Percentiles rank a stretch among this genome's conserved stretches.
phyloP scores from a whole-genome alignment of 37 sponge, comb jelly and placozoan genomes.

The Chondrilla cf. caribensis region DNA sequence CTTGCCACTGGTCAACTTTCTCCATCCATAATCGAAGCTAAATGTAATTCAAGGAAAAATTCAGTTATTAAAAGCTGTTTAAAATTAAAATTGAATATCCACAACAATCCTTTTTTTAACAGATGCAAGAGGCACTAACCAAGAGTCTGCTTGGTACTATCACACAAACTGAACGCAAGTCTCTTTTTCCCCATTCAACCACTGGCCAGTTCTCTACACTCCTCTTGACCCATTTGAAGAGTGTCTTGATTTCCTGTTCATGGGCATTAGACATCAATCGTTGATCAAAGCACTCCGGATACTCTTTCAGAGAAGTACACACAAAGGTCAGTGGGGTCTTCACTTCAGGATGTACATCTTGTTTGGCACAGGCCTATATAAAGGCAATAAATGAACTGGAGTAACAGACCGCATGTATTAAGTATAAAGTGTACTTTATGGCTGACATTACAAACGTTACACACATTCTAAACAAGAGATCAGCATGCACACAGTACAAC shows the following conservation, averaged over 20 bases:
- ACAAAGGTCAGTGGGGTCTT: constrained; percentile 43
- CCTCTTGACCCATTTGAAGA: constrained; percentile 23
- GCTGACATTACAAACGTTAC: too few species aligned
- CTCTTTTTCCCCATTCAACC: constrained; percentile 24
- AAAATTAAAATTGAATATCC: too few species aligned
- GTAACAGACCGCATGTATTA: not conserved
- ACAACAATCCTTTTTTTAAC: too few species aligned
- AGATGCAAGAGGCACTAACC: too few species aligned
- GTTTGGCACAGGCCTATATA: not conserved
- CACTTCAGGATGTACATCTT: constrained; percentile 30
- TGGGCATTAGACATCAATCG: not conserved
- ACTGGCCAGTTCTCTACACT: constrained; percentile 45
- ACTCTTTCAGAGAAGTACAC: constrained; percentile 42
- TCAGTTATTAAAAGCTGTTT: too few species aligned
- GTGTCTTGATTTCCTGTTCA: constrained; percentile 35
- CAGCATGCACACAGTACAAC: too few species aligned
- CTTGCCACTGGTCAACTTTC: too few species aligned
- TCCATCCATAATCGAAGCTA: too few species aligned
- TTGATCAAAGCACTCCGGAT: not conserved
- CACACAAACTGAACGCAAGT: constrained; percentile 11
- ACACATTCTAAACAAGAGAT: too few species aligned
- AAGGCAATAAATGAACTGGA: not conserved
- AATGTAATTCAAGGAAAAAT: too few species aligned
- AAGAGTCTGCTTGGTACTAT: constrained; percentile 10
- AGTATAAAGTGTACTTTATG: too few species aligned